Conservation (phyloP, 2,797 vertebrate genomes). For the Myotis findleyi region DNA sequence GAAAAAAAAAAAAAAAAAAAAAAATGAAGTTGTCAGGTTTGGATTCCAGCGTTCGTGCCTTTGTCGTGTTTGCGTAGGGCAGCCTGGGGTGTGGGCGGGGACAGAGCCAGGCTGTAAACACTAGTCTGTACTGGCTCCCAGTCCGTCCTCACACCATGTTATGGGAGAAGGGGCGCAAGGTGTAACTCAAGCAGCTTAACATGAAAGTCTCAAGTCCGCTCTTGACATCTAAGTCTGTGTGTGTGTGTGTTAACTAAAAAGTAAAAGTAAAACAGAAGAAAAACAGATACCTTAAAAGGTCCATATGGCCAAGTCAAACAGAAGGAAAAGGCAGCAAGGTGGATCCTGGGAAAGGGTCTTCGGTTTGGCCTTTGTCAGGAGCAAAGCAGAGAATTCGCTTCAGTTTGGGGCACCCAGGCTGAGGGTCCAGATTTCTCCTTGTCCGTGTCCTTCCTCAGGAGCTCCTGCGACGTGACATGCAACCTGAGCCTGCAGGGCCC, state of each 20-base stretch:
- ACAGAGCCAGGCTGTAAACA: slow-evolving; percentile 79
- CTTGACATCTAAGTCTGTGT: slow-evolving; percentile 89
- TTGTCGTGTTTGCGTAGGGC: slow-evolving; percentile 57
- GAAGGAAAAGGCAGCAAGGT: slow-evolving; percentile 79
- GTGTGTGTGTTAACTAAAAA: slow-evolving; percentile 90
- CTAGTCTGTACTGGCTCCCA: slow-evolving; percentile 85
- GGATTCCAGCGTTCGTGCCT: slow-evolving; percentile 78
- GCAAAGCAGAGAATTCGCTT: slow-evolving; percentile 62
- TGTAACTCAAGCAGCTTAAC: slow-evolving; percentile 90
- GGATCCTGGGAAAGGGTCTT: slow-evolving; percentile 62
- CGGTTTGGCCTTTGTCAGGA: slow-evolving; percentile 74
- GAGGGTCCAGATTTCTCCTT: slow-evolving; percentile 92
- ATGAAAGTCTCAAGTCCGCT: slow-evolving; percentile 90
- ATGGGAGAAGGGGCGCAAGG: slow-evolving; percentile 88
- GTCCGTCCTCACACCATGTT: slow-evolving; percentile 88
- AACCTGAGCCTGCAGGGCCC: slow-evolving; percentile 95
- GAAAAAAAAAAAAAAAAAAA: slow-evolving; percentile 82
- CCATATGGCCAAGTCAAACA: slow-evolving; percentile 82
- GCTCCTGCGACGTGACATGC: slow-evolving; percentile 94
- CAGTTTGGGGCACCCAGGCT: slow-evolving; percentile 63
- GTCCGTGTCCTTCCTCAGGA: slow-evolving; percentile 98
- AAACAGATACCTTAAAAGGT: slow-evolving; percentile 85
- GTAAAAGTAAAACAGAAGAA: slow-evolving; percentile 87
- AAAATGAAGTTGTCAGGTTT: slow-evolving; percentile 77
- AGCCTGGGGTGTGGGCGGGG: background rate